These are phyloP conservation scores for Cydia amplana DNA, from an alignment of 1,140 invertebrate genomes.

Conservation along the genomic window DNA sequence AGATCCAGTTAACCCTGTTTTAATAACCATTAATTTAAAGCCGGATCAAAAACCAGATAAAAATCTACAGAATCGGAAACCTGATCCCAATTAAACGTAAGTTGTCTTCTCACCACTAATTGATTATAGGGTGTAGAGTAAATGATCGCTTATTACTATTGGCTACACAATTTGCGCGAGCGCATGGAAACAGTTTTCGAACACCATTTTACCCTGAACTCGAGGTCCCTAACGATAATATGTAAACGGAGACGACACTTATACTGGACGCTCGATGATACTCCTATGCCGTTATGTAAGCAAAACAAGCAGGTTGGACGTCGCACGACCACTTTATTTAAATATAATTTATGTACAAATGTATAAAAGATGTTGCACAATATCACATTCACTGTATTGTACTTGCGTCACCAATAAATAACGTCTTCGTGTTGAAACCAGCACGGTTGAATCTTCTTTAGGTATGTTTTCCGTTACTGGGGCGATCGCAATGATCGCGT, in stretches of 20 bases:
- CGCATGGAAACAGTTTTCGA: background rate
- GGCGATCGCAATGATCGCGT: too few species aligned
- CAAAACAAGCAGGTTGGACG: constrained; percentile 44
- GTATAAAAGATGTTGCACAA: constrained; percentile 67
- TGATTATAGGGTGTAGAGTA: background rate
- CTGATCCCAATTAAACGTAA: background rate
- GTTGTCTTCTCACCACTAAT: background rate
- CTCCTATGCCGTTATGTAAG: constrained; percentile 42
- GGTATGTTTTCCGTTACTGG: too few species aligned
- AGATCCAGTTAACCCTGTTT: background rate
- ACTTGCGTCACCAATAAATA: constrained; percentile 71
- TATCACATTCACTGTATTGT: constrained; percentile 65
- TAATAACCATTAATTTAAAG: background rate
- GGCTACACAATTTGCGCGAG: background rate
- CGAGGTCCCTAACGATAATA: background rate
- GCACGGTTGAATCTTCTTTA: constrained; percentile 27
- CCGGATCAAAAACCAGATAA: background rate
- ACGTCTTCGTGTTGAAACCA: constrained; percentile 42
- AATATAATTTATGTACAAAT: constrained; percentile 64
- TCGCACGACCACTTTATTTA: constrained; percentile 55
- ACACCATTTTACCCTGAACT: background rate
- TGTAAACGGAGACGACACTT: background rate
- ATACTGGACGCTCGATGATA: background rate
- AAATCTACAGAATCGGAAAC: background rate
- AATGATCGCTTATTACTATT: background rate